Conservation (phyloP, 2,797 vertebrate genomes). For the Halcyon chelicuti region DNA sequence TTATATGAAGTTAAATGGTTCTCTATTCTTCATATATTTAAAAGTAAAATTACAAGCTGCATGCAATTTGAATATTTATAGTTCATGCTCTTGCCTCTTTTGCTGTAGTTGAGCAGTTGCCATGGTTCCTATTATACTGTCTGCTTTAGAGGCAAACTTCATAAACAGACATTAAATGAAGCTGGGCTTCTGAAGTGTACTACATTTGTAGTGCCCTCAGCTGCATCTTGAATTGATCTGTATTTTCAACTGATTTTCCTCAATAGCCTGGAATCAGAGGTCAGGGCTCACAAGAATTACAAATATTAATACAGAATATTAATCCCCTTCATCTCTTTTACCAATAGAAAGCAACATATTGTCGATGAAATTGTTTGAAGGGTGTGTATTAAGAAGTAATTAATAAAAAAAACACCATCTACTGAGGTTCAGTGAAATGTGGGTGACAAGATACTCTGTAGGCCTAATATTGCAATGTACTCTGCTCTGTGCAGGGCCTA, state of each 20-base stretch:
- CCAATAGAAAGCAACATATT: background rate
- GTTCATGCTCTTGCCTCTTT: background rate
- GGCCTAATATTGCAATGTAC: background rate
- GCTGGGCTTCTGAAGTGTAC: background rate
- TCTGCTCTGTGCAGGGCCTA: background rate
- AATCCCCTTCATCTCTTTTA: background rate
- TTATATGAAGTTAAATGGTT: background rate
- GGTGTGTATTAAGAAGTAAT: background rate
- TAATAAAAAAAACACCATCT: background rate
- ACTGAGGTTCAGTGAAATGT: background rate
- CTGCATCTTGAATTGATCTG: background rate
- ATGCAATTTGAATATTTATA: conserved; percentile 37
- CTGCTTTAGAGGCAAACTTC: conserved; percentile 15
- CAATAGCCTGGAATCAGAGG: background rate
- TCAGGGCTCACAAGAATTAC: background rate
- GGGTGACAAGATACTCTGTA: background rate
- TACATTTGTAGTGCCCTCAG: background rate
- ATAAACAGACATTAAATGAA: background rate
- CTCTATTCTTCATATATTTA: background rate
- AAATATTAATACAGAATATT: background rate
- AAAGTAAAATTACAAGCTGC: conserved; percentile 9
- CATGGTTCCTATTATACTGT: conserved; percentile 26
- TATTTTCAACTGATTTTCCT: background rate
- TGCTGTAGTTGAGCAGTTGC: background rate
- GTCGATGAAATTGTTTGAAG: background rate